A percentile compares a stretch with the other conserved stretches of the same genome.
Conservation (phyloP, 2,113 vertebrate species). For the Cettia cetti region DNA sequence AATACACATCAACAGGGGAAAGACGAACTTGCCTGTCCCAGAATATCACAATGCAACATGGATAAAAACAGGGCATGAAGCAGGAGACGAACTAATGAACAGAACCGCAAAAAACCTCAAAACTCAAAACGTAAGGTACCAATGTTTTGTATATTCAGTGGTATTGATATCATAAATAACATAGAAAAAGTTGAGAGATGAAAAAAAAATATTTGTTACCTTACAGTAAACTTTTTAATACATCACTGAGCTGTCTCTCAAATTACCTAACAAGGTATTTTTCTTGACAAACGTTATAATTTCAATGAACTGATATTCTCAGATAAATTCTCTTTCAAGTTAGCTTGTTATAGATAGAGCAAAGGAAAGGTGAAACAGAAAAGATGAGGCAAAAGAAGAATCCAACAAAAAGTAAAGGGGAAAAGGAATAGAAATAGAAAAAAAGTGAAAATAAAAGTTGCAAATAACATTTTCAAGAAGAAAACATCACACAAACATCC, state of each 20-base stretch:
- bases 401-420: background rate
- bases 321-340: background rate
- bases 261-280: background rate
- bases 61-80: background rate
- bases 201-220: background rate
- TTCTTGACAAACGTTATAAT: background rate
- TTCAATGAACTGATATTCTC: background rate
- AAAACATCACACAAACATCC: background rate
- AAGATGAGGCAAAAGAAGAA: rapidly evolving
- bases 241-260: background rate
- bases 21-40: background rate
- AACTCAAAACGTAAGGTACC: background rate
- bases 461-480: background rate
- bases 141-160: background rate
- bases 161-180: background rate
- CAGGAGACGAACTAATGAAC: background rate
- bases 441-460: background rate
- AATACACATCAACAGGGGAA: background rate
- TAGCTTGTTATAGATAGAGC: background rate
- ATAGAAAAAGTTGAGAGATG: background rate
- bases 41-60: background rate
- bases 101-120: background rate
- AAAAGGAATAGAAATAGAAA: background rate
- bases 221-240: background rate
- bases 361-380: background rate